Conservation (phyloP, 2,797 vertebrate genomes). For the Malurus splendens region DNA sequence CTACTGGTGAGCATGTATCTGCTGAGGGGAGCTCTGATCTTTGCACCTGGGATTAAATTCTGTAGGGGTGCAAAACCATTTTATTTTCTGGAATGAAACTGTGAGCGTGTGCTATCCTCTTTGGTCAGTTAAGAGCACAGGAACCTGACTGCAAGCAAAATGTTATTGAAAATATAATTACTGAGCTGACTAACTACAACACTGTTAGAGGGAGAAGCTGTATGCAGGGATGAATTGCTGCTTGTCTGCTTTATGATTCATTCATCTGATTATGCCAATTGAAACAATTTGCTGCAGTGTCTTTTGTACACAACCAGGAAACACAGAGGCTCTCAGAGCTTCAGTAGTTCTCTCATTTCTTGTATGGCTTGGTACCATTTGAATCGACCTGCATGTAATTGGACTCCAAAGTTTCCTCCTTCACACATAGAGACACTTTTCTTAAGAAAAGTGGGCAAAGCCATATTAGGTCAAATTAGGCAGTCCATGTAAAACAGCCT, state of each 20-base stretch:
- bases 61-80: not conserved
- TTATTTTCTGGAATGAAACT: not conserved
- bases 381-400: not conserved
- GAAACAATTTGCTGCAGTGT: slow-evolving; percentile 59
- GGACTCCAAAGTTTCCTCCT: not conserved
- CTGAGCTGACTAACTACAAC: not conserved
- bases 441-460: not conserved
- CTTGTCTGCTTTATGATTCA: slow-evolving; percentile 61
- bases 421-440: not conserved
- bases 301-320: slow-evolving; percentile 35
- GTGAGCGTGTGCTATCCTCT: not conserved
- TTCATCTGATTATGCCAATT: slow-evolving; percentile 45
- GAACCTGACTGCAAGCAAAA: not conserved
- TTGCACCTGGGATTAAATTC: not conserved
- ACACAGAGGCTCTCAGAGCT: slow-evolving; percentile 35
- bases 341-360: not conserved
- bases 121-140: not conserved
- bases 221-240: slow-evolving; percentile 27
- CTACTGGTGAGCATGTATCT: not conserved
- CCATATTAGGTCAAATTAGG: not conserved
- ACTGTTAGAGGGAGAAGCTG: not conserved
- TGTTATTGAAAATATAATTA: not conserved
- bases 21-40: not conserved
- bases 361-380: not conserved
- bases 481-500: not conserved